Percentiles rank a stretch among this genome's conserved stretches.
Conservation (phyloP, 2,888 invertebrate species). For the Schizaphis graminum region DNA sequence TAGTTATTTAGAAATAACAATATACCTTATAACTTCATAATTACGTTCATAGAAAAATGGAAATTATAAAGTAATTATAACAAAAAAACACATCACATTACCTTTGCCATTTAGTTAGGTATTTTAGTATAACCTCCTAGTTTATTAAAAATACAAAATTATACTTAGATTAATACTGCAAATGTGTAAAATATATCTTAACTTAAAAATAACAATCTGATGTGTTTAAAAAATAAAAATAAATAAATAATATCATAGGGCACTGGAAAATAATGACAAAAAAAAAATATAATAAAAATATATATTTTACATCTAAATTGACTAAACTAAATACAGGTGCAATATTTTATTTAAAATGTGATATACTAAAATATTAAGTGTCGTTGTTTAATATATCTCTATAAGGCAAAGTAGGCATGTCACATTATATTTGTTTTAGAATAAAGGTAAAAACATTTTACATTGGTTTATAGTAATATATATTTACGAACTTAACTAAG, state of each 20-base stretch:
- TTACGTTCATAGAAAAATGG: not conserved
- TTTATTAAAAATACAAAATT: constrained; percentile 56
- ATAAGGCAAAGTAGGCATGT: constrained; percentile 40
- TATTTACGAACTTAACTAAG: constrained; percentile 11
- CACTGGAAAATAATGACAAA: constrained; percentile 30
- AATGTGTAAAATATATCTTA: constrained; percentile 33
- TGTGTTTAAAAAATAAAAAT: constrained; percentile 29
- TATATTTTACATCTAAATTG: constrained; percentile 10
- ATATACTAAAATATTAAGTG: constrained; percentile 55
- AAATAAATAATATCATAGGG: constrained; percentile 23
- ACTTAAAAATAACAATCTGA: constrained; percentile 53
- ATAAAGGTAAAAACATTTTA: constrained; percentile 1
- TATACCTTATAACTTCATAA: not conserved
- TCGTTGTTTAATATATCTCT: constrained; percentile 45
- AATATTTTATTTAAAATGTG: constrained; percentile 35
- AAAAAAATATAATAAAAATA: not conserved
- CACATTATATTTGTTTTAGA: constrained; percentile 18
- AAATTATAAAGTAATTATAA: not conserved
- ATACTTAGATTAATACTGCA: constrained; percentile 57
- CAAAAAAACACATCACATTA: constrained; percentile 19
- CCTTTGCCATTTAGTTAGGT: constrained; percentile 43
- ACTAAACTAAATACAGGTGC: constrained; percentile 34
- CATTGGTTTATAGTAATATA: not conserved
- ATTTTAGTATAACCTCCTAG: constrained; percentile 33
- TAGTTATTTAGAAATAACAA: not conserved